Evolutionary conservation across 2,797 vertebrate genomes (phyloP).

Genomic region (Eurystomus glaucurus): DNA sequence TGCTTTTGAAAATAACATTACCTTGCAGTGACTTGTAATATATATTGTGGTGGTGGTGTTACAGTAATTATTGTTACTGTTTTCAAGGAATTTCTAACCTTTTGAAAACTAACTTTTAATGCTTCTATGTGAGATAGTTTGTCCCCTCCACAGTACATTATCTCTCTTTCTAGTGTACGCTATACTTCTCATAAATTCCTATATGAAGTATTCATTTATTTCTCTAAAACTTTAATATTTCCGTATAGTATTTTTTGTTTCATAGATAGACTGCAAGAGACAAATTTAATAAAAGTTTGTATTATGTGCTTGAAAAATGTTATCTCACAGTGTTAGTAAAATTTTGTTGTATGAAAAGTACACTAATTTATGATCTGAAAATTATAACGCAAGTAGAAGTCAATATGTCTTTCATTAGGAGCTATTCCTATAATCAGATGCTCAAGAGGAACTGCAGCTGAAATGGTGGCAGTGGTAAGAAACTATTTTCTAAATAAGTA

Average conservation of each 20-base stretch:
- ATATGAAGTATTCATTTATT: not conserved
- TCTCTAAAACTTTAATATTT: slow-evolving; percentile 9
- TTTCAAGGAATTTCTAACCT: not conserved
- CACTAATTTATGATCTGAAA: not conserved
- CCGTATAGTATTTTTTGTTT: not conserved
- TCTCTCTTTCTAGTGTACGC: not conserved
- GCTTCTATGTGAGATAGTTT: not conserved
- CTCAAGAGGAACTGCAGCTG: slow-evolving; percentile 96
- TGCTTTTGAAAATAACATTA: not conserved
- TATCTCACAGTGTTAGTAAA: not conserved
- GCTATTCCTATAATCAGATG: slow-evolving; percentile 97
- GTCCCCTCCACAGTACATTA: not conserved
- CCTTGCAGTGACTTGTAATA: not conserved
- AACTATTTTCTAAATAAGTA: not conserved
- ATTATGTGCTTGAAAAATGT: not conserved
- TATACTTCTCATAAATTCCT: not conserved
- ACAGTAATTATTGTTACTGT: not conserved
- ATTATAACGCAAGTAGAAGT: not conserved
- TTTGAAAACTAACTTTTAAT: not conserved
- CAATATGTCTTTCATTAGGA: slow-evolving; percentile 83
- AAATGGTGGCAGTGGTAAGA: slow-evolving; percentile 98
- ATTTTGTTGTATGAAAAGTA: not conserved
- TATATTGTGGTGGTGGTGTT: not conserved
- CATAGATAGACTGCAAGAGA: not conserved
- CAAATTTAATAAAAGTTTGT: not conserved